Conservation (phyloP, 1,140 invertebrate genomes). For the Pogonomyrmex barbatus region DNA sequence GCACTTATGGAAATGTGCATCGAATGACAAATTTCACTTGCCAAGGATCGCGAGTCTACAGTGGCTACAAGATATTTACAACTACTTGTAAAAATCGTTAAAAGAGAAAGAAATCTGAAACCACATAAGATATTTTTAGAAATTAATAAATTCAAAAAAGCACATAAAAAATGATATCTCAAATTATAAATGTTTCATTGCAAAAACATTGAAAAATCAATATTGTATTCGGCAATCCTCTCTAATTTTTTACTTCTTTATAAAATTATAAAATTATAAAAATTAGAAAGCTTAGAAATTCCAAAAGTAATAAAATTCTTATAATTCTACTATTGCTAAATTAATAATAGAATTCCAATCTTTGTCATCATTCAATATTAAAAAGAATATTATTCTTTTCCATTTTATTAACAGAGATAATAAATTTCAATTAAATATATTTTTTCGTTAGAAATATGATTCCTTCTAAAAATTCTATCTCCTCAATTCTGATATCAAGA, state of each 20-base stretch:
- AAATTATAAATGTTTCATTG: not conserved
- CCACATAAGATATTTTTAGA: slow-evolving; percentile 23
- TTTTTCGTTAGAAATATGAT: slow-evolving; percentile 6
- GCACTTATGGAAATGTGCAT: slow-evolving; percentile 68
- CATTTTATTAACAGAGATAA: not conserved
- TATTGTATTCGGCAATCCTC: not conserved
- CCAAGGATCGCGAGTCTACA: not conserved
- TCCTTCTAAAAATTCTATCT: not conserved
- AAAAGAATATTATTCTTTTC: not conserved
- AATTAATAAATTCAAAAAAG: not conserved
- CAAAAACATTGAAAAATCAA: slow-evolving; percentile 2
- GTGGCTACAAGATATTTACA: slow-evolving; percentile 39
- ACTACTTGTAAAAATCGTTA: slow-evolving; percentile 16
- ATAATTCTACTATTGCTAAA: not conserved
- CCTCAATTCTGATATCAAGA: not conserved
- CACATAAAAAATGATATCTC: not conserved
- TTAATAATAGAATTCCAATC: not conserved
- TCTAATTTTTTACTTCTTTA: not conserved
- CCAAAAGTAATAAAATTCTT: not conserved
- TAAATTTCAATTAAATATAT: not conserved
- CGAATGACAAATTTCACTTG: slow-evolving; percentile 55
- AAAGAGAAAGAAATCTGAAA: slow-evolving; percentile 32
- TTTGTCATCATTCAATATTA: not conserved
- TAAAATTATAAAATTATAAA: not conserved
- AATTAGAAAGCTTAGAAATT: too few relatives aligned